These are phyloP conservation scores for Drosophila dives DNA, from an alignment of 2,888 invertebrate genomes.

Conservation along the genomic window DNA sequence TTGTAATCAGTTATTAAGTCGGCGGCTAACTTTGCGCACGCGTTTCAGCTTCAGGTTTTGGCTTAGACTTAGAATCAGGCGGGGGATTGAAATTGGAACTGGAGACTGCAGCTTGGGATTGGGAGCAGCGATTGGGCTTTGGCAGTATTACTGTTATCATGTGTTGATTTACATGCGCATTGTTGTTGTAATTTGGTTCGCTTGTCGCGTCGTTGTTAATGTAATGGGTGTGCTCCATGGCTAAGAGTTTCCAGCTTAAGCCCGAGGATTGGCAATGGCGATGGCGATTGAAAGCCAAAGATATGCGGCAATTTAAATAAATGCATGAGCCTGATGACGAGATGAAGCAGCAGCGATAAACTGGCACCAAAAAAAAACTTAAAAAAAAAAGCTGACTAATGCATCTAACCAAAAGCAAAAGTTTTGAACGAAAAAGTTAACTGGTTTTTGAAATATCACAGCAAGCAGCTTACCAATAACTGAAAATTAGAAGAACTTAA, in stretches of 20 bases:
- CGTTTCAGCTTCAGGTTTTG: slow-evolving; percentile 39
- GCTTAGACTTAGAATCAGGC: slow-evolving; percentile 27
- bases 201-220: slow-evolving; percentile 34
- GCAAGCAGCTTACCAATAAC: slow-evolving; percentile 38
- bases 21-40: slow-evolving; percentile 59
- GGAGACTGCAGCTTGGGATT: background rate
- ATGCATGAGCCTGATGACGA: slow-evolving; percentile 32
- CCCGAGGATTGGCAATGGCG: slow-evolving; percentile 26
- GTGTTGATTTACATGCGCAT: slow-evolving; percentile 75
- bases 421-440: background rate
- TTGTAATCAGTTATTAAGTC: slow-evolving; percentile 83
- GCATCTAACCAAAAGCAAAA: slow-evolving; percentile 1
- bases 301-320: slow-evolving; percentile 61
- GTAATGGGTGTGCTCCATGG: slow-evolving; percentile 40
- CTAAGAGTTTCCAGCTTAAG: slow-evolving; percentile 30
- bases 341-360: slow-evolving; percentile 45
- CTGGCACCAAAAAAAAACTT: slow-evolving; percentile 1
- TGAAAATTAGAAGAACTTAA: background rate
- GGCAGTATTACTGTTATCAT: slow-evolving; percentile 63
- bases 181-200: slow-evolving; percentile 63
- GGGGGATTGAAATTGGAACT: slow-evolving; percentile 12
- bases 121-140: slow-evolving; percentile 32
- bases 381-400: slow-evolving; percentile 27
- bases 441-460: slow-evolving; percentile 21
- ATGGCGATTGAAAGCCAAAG: slow-evolving; percentile 42